Evolutionary conservation across 2,888 invertebrate genomes (phyloP), one percentile per base, ranked within the genome.

Genomic region (Chouioia cunea): DNA sequence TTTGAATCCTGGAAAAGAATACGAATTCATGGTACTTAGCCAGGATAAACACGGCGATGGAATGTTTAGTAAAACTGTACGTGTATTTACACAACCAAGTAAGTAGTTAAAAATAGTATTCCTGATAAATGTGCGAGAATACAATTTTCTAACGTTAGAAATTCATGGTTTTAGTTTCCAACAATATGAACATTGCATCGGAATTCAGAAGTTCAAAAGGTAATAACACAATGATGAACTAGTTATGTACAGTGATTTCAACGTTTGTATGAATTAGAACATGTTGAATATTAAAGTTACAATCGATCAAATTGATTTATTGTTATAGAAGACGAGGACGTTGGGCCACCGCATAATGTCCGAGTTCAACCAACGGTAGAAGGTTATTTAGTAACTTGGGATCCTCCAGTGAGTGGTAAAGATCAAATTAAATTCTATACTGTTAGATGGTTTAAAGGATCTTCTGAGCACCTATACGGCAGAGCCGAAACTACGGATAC

Each of bases 1-100:
- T 76, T 88, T 97, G 76, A 88, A 89, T 73, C 91, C 96, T 20
- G 93, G 90, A 60, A 89, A 92, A 22, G 91, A 93, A 81, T 97
- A 97, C 86, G 96, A 97, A 86, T 91, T 97, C 82, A 95, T 96
- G 90, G 93, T 97, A 58, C 89, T 96, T 59, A 92, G 96, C 77
- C 93, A 94, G 84, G 96, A 97, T 85, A 90, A 92, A 79, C 89
- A 91, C 72, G 96, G 96, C 8, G 95, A 96, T 79, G 96, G 97
- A 23, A 91, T 96, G 87, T 96, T 95, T 83, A 97, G 97, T 86
- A 94, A 94, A 84, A 90, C 93, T 14, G 88, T 96, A 43, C 89
- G 90, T 78, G 91, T 93, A 66, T 89, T 89, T 81, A 96, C 96
- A 0, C 90, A 91, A 84, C 89, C 82, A 2, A 79, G 83, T 81